phyloP scores from a whole-genome alignment of 2,797 vertebrate species.

The Pagetopsis macropterus region DNA sequence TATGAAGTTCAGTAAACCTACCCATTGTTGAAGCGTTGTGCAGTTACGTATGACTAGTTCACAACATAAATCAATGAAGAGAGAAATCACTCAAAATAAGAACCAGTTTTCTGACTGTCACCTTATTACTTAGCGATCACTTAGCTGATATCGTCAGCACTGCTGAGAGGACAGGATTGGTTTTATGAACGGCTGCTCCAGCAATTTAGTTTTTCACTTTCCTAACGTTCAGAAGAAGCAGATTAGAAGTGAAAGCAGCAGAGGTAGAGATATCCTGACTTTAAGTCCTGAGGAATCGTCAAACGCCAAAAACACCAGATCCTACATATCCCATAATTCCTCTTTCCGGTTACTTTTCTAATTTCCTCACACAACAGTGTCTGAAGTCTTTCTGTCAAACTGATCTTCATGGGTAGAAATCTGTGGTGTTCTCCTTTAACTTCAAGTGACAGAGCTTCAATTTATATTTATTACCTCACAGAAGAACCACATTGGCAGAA shows the following conservation, averaged over 20 bases:
- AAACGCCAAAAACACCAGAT: background rate
- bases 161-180: background rate
- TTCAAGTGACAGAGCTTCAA: conserved; percentile 1
- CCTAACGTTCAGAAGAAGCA: background rate
- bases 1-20: background rate
- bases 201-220: background rate
- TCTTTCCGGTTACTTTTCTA: background rate
- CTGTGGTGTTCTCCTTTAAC: conserved; percentile 1
- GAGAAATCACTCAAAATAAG: background rate
- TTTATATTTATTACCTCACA: conserved; percentile 10
- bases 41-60: background rate
- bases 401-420: background rate
- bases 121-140: background rate
- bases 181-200: background rate
- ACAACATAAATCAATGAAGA: background rate
- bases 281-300: background rate
- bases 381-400: background rate
- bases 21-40: background rate
- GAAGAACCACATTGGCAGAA: background rate
- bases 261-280: background rate
- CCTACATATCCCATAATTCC: background rate
- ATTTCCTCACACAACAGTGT: background rate
- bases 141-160: background rate
- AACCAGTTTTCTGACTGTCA: background rate
- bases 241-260: background rate